phyloP scores from a whole-genome alignment of 2,797 vertebrate species.

The Buceros bicornis region DNA sequence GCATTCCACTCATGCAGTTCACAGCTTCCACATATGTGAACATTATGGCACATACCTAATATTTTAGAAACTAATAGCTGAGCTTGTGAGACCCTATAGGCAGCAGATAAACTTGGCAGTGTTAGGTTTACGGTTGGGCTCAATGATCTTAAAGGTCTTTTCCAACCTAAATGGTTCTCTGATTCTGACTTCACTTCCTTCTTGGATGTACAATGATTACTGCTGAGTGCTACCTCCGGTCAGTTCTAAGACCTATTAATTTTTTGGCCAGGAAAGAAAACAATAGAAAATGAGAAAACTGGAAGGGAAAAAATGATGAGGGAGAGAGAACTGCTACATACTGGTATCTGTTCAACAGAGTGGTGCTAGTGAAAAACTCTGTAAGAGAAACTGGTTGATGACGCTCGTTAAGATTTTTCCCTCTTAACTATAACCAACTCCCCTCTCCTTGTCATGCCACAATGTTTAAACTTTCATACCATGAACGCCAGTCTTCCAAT shows the following conservation, averaged over 20 bases:
- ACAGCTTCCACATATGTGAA: slow-evolving; percentile 15
- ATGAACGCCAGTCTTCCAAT: not conserved
- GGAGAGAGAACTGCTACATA: not conserved
- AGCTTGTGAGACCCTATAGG: not conserved
- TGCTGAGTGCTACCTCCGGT: not conserved
- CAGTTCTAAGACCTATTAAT: not conserved
- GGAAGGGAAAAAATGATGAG: not conserved
- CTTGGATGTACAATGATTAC: not conserved
- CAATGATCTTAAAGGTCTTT: not conserved
- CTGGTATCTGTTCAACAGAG: not conserved
- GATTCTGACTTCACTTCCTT: not conserved
- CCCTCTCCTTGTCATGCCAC: not conserved
- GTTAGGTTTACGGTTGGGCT: not conserved
- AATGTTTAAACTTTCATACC: not conserved
- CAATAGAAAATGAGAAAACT: not conserved
- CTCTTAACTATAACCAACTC: not conserved
- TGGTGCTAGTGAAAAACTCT: not conserved
- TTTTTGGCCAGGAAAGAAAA: not conserved
- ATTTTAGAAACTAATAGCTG: slow-evolving; percentile 30
- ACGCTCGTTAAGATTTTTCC: not conserved
- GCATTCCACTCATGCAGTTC: not conserved
- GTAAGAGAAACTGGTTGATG: not conserved
- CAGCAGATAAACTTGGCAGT: not conserved
- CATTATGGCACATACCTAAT: not conserved
- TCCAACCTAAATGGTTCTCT: not conserved